phyloP scores from a whole-genome alignment of 2,797 vertebrate species.

The Eospalax fontanierii region DNA sequence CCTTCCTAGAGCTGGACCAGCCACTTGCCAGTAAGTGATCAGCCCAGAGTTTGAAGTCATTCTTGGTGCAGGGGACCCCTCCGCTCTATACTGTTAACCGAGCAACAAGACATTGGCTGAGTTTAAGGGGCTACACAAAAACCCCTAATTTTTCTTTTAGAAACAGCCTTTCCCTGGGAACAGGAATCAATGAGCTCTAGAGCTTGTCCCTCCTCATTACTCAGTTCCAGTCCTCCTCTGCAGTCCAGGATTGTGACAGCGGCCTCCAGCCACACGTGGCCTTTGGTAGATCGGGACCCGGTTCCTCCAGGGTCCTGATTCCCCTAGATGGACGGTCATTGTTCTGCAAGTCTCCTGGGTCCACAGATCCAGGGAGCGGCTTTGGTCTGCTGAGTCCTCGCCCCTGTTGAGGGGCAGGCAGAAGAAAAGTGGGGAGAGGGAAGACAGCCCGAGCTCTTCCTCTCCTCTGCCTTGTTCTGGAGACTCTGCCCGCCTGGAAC shows the following conservation, averaged over 20 bases:
- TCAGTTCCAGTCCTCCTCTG: neutral
- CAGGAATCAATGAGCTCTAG: neutral
- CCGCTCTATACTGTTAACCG: neutral
- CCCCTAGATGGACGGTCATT: slow-evolving; percentile 5
- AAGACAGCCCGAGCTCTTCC: slow-evolving; percentile 14
- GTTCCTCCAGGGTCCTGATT: neutral
- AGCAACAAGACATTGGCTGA: neutral
- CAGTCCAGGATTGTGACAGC: neutral
- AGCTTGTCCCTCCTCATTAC: neutral
- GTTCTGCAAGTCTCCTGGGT: neutral
- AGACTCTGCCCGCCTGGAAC: slow-evolving; percentile 77
- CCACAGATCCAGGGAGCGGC: neutral
- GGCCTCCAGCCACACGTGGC: neutral
- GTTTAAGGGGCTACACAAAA: neutral
- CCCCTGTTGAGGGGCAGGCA: neutral
- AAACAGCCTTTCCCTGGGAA: neutral
- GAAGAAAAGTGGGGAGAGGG: neutral
- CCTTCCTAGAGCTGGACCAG: neutral
- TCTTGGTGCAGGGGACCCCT: neutral
- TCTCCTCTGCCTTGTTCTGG: slow-evolving; percentile 74
- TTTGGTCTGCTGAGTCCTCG: neutral
- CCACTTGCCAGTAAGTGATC: neutral
- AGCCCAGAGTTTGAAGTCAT: neutral
- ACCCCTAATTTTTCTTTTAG: neutral
- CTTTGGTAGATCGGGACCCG: neutral